A percentile compares a stretch with the other conserved stretches of the same genome.
These are phyloP conservation scores for Pempheris klunzingeri DNA, from an alignment of 2,797 vertebrate species.

Conservation along the genomic window DNA sequence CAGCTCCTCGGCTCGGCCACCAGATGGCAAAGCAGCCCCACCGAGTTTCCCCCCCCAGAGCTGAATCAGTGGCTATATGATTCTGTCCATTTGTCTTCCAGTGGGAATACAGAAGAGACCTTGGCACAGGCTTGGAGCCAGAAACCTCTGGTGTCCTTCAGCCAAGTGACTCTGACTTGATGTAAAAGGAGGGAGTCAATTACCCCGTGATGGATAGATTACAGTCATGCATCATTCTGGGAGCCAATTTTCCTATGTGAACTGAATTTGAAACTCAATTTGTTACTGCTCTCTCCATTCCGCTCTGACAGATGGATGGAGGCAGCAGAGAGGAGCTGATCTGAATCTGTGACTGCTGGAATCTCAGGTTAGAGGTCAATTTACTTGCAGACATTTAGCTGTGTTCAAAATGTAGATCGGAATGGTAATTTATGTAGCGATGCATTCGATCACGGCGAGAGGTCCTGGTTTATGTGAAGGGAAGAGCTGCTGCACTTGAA, in stretches of 20 bases:
- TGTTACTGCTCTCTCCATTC: slow-evolving; percentile 54
- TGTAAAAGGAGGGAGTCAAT: slow-evolving; percentile 77
- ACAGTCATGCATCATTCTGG: slow-evolving; percentile 72
- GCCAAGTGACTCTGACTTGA: slow-evolving; percentile 72
- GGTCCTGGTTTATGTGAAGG: slow-evolving; percentile 8
- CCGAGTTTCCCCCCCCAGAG: background rate
- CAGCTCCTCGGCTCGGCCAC: slow-evolving; percentile 50
- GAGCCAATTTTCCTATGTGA: slow-evolving; percentile 68
- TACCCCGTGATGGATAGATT: slow-evolving; percentile 78
- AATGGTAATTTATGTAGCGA: slow-evolving; percentile 20
- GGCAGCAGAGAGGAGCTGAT: slow-evolving; percentile 40
- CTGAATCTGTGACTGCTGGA: slow-evolving; percentile 57
- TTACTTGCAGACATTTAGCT: slow-evolving; percentile 55
- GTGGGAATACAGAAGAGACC: slow-evolving; percentile 41
- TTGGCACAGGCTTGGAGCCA: slow-evolving; percentile 55
- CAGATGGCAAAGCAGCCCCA: slow-evolving; percentile 75
- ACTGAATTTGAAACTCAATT: slow-evolving; percentile 79
- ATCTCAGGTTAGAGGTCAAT: slow-evolving; percentile 62
- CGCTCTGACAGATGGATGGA: slow-evolving; percentile 64
- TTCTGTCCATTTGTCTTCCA: slow-evolving; percentile 58
- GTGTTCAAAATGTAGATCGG: slow-evolving; percentile 47
- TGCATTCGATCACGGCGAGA: slow-evolving; percentile 9
- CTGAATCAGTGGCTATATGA: background rate
- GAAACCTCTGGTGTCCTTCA: slow-evolving; percentile 74
- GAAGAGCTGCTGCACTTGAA: slow-evolving; percentile 38